Evolutionary conservation across 2,113 vertebrate species (phyloP), one percentile per base, ranked within the genome.

Genomic region (Myiozetetes cayanensis): DNA sequence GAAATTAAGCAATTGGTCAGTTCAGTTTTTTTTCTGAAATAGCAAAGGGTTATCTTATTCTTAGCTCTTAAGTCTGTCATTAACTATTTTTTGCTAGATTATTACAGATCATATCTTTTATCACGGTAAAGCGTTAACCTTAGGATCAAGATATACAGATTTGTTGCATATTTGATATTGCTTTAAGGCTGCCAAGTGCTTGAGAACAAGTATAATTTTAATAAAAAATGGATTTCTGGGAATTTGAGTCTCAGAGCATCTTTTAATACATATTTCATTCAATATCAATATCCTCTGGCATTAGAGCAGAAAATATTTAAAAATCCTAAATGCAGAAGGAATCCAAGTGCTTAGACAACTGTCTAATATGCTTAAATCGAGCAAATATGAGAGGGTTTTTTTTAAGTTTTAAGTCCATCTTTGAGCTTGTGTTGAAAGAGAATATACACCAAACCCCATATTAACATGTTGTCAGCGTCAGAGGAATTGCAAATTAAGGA

Each of bases 1-100:
- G 97, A 98, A 98, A 98, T 98, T 98, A 98, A 98, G 98, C 98
- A 98, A 97, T 98, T 97, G 98, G 98, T 98, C 97, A 98, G 97
- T 97, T 97, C 95, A 94, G 95, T 83, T 94, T 97, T 80, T 89
- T 97, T 97, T 98, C 97, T 97, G 95, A 97, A 96, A 96, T 97
- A 97, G 96, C 88, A 96, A 49, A 91, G 92, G 91, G 96, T 98
- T 98, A 97, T 97, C 97, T 98, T 97, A 96, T 97, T 96, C 91
- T 95, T 97, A 93, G 92, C 95, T 98, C 97, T 98, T 98, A 97
- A 97, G 96, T 96, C 94, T 96, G 97, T 97, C 97, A 97, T 97
- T 97, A 98, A 96, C 95, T 97, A 87, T 97, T 98, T 96, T 98
- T 97, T 96, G 89, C 97, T 97, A 97, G 96, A 96, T 98, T 97